These are phyloP conservation scores for Dolichoris vasculosae DNA, from an alignment of 1,140 invertebrate genomes.

Conservation along the genomic window DNA sequence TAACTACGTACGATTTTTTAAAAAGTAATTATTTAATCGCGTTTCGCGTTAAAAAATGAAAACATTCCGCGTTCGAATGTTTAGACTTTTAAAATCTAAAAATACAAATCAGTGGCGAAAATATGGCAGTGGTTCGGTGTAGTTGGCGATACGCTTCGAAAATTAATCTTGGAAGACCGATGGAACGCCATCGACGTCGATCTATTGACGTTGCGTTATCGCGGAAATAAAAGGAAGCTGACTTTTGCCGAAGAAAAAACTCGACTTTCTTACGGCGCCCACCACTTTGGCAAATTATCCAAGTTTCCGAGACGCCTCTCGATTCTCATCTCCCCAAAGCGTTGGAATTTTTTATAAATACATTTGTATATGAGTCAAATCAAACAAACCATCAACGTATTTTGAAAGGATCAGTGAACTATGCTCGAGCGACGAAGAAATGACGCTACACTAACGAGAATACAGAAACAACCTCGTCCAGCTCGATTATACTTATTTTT, in stretches of 20 bases:
- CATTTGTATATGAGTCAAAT: conserved; percentile 9
- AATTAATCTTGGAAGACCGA: too few relatives aligned
- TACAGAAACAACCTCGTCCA: not conserved
- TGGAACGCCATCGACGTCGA: too few relatives aligned
- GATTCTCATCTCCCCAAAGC: not conserved
- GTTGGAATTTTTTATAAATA: conserved; percentile 18
- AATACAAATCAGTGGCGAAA: too few relatives aligned
- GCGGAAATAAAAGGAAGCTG: not conserved
- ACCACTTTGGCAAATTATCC: not conserved
- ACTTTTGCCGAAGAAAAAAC: not conserved
- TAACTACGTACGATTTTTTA: not conserved
- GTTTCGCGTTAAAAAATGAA: not conserved
- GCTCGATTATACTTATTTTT: conserved; percentile 35
- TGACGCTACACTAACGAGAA: conserved; percentile 31
- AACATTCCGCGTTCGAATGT: not conserved
- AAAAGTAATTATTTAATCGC: not conserved
- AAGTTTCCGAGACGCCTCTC: not conserved
- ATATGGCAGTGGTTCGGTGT: too few relatives aligned
- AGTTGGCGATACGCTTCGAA: too few relatives aligned
- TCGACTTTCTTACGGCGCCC: not conserved
- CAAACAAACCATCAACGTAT: conserved; percentile 33
- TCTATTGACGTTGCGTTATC: not conserved
- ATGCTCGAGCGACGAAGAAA: not conserved
- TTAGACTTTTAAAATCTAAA: too few relatives aligned
- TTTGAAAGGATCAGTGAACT: conserved; percentile 41